Conservation (phyloP, 2,113 vertebrate species). For the Petrocephalus microphthalmus region DNA sequence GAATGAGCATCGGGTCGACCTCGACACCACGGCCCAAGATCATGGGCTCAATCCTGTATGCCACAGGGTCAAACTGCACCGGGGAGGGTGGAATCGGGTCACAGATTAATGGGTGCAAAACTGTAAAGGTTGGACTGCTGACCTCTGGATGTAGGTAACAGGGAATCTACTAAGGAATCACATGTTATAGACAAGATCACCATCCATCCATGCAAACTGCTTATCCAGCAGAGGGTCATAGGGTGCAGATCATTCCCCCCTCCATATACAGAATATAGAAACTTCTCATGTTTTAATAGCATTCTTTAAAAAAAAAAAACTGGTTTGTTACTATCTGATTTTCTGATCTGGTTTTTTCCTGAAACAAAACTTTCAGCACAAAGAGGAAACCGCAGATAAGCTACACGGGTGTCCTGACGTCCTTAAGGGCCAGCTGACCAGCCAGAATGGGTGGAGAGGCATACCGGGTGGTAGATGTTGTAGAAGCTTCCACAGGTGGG, state of each 20-base stretch:
- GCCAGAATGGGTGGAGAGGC: slow-evolving; percentile 29
- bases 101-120: background rate
- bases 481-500: slow-evolving; percentile 96
- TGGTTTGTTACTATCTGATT: background rate
- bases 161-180: background rate
- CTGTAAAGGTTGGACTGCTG: background rate
- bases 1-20: slow-evolving; percentile 90
- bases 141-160: background rate
- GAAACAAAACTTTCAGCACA: background rate
- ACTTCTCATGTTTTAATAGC: background rate
- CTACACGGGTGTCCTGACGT: background rate
- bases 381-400: background rate
- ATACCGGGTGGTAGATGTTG: slow-evolving; percentile 95
- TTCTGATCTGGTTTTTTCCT: background rate
- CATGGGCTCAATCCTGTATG: slow-evolving; percentile 94
- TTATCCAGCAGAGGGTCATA: background rate
- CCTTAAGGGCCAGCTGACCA: background rate
- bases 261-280: background rate
- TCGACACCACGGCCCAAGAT: slow-evolving; percentile 68
- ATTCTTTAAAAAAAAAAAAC: no score
- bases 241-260: background rate
- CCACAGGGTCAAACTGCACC: slow-evolving; percentile 90
- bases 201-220: background rate
- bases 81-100: background rate
- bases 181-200: background rate